phyloP scores from a whole-genome alignment of 1,140 invertebrate genomes.

The Leptinotarsa defecta region DNA sequence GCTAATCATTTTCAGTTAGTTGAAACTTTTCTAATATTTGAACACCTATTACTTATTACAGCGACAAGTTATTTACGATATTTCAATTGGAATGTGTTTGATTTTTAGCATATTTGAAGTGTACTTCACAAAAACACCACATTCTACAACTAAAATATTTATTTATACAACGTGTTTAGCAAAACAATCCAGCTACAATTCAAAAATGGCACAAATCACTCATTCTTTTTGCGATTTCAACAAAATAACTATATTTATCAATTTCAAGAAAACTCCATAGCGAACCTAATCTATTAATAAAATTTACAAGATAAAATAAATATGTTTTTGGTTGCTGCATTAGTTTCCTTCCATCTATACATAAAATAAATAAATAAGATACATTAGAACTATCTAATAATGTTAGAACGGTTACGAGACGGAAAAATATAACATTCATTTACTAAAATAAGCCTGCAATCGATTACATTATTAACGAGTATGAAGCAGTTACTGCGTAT shows the following conservation, averaged over 20 bases:
- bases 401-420: not conserved
- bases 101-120: not conserved
- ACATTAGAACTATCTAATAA: not conserved
- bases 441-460: not conserved
- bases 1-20: too few species aligned
- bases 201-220: constrained; percentile 34
- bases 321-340: constrained; percentile 16
- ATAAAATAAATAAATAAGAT: constrained; percentile 10
- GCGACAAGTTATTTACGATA: not conserved
- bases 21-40: too few species aligned
- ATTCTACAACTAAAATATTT: constrained; percentile 29
- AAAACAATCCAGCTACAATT: constrained; percentile 35
- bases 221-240: not conserved
- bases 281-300: not conserved
- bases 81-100: not conserved
- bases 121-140: not conserved
- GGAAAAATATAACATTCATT: not conserved
- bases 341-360: not conserved
- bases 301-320: constrained; percentile 22
- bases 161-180: constrained; percentile 35
- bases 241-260: not conserved
- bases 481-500: not conserved
- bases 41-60: too few species aligned
- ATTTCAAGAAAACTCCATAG: constrained; percentile 7
- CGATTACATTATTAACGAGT: constrained; percentile 11